Conservation (phyloP, 37 sponge, comb jelly and placozoan genomes). For the Haliclona indistincta region DNA sequence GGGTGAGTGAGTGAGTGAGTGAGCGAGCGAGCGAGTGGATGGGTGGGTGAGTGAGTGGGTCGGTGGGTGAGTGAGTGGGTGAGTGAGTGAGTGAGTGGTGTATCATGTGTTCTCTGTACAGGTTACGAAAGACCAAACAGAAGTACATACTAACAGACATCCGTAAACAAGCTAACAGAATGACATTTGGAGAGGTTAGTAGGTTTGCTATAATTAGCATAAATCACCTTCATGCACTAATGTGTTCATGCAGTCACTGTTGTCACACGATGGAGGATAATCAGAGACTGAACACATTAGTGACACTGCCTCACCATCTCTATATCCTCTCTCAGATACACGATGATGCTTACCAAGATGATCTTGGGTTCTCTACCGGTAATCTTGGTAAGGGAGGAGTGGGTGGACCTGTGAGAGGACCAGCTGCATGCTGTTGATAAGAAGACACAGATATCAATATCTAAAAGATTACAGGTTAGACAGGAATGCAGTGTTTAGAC, state of each 20-base stretch:
- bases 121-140: conserved; percentile 94
- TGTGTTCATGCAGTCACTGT: no score
- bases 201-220: no score
- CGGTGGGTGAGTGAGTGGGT: no score
- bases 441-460: conserved; percentile 93
- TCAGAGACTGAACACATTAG: no score
- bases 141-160: conserved; percentile 83
- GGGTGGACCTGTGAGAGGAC: conserved; percentile 87
- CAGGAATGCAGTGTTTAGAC: background rate
- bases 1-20: no score
- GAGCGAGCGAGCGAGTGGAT: no score
- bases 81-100: no score
- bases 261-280: no score
- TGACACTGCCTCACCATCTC: no score
- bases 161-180: conserved; percentile 95
- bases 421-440: conserved; percentile 83
- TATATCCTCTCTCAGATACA: conserved; percentile 79
- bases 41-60: no score
- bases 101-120: no score
- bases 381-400: conserved; percentile 84
- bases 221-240: no score
- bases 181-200: conserved; percentile 94
- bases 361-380: conserved; percentile 91
- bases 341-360: conserved; percentile 96
- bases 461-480: conserved; percentile 86